These are phyloP conservation scores for Columbina picui DNA, from an alignment of 2,113 vertebrate species.

Conservation along the genomic window DNA sequence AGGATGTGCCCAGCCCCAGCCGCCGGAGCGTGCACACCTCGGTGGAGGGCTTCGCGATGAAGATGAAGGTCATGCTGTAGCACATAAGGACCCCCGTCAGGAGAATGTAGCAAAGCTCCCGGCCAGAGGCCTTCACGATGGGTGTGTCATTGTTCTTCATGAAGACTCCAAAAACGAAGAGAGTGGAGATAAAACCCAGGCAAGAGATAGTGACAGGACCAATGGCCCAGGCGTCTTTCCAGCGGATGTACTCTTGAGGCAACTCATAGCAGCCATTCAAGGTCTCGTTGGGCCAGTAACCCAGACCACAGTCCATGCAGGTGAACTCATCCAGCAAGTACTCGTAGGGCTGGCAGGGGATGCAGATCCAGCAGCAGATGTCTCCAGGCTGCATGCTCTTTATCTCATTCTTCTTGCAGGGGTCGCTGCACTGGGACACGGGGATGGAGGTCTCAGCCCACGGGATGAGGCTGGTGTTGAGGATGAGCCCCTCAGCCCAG, in stretches of 20 bases:
- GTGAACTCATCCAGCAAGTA: slow-evolving; percentile 93
- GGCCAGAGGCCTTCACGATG: slow-evolving; percentile 94
- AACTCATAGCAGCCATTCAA: slow-evolving; percentile 92
- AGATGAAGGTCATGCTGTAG: slow-evolving; percentile 97
- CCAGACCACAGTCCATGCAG: slow-evolving; percentile 91
- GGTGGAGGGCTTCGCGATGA: slow-evolving; percentile 92
- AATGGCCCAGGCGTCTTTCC: slow-evolving; percentile 95
- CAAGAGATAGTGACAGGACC: slow-evolving; percentile 94
- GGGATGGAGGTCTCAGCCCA: slow-evolving; percentile 85
- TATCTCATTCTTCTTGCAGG: slow-evolving; percentile 93
- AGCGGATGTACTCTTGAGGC: slow-evolving; percentile 95
- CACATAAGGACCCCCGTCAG: slow-evolving; percentile 93
- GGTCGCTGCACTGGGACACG: slow-evolving; percentile 95
- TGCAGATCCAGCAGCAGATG: slow-evolving; percentile 99
- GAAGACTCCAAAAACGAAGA: slow-evolving; percentile 91
- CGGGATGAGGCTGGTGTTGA: slow-evolving; percentile 86
- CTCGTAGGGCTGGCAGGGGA: slow-evolving; percentile 93
- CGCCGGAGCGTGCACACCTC: slow-evolving; percentile 91
- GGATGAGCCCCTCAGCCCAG: slow-evolving; percentile 91
- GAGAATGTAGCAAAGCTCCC: slow-evolving; percentile 97
- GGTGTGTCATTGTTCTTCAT: slow-evolving; percentile 91
- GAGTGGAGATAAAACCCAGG: slow-evolving; percentile 90
- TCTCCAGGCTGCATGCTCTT: slow-evolving; percentile 98
- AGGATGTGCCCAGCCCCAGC: slow-evolving; percentile 91
- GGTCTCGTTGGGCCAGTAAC: slow-evolving; percentile 92